Evolutionary conservation across 2,888 invertebrate genomes (phyloP).

Genomic region (Belgica antarctica): DNA sequence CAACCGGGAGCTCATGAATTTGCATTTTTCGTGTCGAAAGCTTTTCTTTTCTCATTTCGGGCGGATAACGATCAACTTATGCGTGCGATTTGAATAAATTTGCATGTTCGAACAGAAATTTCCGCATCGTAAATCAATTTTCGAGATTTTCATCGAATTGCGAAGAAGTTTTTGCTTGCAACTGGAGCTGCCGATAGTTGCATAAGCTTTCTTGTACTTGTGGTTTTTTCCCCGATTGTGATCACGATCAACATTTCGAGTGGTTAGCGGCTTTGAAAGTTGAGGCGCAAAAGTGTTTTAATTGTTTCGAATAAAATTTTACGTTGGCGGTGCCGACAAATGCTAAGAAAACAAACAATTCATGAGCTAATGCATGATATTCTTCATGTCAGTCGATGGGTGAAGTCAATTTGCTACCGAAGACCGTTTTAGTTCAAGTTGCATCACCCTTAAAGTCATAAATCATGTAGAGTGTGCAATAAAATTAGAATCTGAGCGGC

Average conservation of each 20-base stretch:
- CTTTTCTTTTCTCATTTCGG: neutral
- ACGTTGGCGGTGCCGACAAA: neutral
- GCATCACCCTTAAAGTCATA: neutral
- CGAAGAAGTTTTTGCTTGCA: neutral
- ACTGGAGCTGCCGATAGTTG: neutral
- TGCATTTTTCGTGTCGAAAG: neutral
- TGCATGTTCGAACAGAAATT: neutral
- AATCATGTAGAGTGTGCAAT: slow-evolving; percentile 3
- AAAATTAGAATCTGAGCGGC: slow-evolving; percentile 3
- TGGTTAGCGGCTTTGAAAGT: neutral
- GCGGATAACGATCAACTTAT: neutral
- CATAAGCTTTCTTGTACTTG: neutral
- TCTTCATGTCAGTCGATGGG: no score
- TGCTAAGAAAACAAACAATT: neutral
- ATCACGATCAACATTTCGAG: neutral
- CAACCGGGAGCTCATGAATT: neutral
- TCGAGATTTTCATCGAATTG: slow-evolving; percentile 6
- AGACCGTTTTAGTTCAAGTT: neutral
- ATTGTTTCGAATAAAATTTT: neutral
- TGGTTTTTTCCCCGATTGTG: neutral
- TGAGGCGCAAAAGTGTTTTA: neutral
- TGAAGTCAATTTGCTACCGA: no score
- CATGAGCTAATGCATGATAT: no score
- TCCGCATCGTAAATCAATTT: neutral
- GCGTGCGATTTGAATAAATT: slow-evolving; percentile 4